These are phyloP conservation scores for Aythya baeri DNA, from an alignment of 2,113 vertebrate species.

Conservation along the genomic window DNA sequence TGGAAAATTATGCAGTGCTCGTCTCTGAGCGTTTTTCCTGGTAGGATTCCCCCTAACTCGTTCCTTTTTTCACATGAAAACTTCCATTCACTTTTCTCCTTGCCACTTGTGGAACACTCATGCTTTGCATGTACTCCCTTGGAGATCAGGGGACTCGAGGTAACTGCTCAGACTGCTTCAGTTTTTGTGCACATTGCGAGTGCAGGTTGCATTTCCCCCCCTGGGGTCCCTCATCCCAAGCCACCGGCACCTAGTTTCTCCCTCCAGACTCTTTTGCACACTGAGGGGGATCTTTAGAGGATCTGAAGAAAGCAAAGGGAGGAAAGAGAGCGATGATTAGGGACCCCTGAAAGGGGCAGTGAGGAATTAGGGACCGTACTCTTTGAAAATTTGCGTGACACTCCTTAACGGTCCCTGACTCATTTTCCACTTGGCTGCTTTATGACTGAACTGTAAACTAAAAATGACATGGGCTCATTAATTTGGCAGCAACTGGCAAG, in stretches of 20 bases:
- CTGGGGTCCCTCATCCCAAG: background rate
- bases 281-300: conserved; percentile 44
- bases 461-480: conserved; percentile 89
- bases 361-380: conserved; percentile 70
- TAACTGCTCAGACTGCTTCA: background rate
- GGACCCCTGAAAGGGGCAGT: conserved; percentile 64
- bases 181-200: background rate
- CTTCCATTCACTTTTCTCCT: background rate
- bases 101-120: background rate
- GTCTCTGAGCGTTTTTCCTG: background rate
- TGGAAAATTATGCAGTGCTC: background rate
- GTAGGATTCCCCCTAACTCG: background rate
- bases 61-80: background rate
- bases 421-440: conserved; percentile 87
- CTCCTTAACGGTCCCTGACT: conserved; percentile 75
- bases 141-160: background rate
- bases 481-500: conserved; percentile 85
- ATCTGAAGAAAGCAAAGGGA: conserved; percentile 51
- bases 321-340: conserved; percentile 62
- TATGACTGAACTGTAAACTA: conserved; percentile 84
- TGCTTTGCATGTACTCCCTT: rapidly evolving
- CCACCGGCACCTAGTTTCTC: background rate
- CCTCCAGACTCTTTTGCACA: background rate
- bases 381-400: conserved; percentile 72
- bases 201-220: background rate